Conservation (phyloP, 2,888 invertebrate species). For the Corythucha ciliata region DNA sequence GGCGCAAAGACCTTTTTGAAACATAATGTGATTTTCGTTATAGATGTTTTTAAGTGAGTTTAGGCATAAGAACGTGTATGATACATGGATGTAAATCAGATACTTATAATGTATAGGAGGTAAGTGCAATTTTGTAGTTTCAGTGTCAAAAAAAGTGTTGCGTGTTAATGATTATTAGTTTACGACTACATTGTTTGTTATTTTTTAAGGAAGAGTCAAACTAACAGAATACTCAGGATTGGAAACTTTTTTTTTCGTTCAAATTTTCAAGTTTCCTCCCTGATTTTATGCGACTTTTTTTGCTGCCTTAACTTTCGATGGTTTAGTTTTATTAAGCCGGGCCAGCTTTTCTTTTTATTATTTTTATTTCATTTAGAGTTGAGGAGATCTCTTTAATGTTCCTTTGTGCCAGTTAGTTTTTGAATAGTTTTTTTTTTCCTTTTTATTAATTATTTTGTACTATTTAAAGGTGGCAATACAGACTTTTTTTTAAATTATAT, state of each 20-base stretch:
- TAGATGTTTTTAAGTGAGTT: slow-evolving; percentile 25
- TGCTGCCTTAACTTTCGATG: no score
- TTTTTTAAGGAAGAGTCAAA: slow-evolving; percentile 25
- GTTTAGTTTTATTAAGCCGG: no score
- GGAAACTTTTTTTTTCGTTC: not conserved
- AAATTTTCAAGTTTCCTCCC: not conserved
- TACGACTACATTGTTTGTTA: slow-evolving; percentile 28
- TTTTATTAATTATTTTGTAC: no score
- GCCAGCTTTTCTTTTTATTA: no score
- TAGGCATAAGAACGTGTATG: slow-evolving; percentile 21
- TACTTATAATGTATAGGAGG: slow-evolving; percentile 25
- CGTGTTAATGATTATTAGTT: slow-evolving; percentile 30
- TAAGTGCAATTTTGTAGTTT: slow-evolving; percentile 34
- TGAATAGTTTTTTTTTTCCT: no score
- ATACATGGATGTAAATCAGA: slow-evolving; percentile 20
- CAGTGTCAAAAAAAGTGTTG: slow-evolving; percentile 33
- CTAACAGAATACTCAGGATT: slow-evolving; percentile 31
- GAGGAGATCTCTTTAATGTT: no score
- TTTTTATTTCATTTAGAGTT: no score
- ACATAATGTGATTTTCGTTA: slow-evolving; percentile 30
- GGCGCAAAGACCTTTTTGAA: slow-evolving; percentile 17
- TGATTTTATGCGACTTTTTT: no score
- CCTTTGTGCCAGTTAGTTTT: no score
- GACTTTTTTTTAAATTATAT: no score
- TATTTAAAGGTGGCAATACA: no score